Conservation (phyloP, 2,888 invertebrate genomes). For the Drosophila prolongata region DNA sequence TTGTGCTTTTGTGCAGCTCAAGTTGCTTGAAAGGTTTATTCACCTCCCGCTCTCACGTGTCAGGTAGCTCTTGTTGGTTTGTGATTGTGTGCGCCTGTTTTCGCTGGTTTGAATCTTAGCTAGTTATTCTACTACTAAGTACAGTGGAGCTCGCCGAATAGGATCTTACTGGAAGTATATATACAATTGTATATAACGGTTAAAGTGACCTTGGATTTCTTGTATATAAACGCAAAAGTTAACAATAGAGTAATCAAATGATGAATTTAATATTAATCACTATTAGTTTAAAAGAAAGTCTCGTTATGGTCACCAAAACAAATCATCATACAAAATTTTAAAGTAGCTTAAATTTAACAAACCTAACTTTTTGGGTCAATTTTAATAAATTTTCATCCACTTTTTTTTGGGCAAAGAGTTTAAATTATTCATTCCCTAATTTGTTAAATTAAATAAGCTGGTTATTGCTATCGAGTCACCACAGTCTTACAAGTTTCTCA, state of each 20-base stretch:
- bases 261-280: too few relatives aligned
- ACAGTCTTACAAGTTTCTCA: conserved; percentile 8
- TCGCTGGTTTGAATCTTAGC: conserved; percentile 45
- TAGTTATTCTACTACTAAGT: conserved; percentile 57
- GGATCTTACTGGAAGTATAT: fast-evolving
- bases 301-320: too few relatives aligned
- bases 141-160: conserved; percentile 14
- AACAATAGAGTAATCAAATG: too few relatives aligned
- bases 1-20: conserved; percentile 46
- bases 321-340: too few relatives aligned
- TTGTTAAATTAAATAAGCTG: too few relatives aligned
- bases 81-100: conserved; percentile 17
- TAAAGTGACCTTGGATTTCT: not conserved
- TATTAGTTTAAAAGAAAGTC: too few relatives aligned
- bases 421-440: too few relatives aligned
- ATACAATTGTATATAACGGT: too few relatives aligned
- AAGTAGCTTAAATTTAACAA: too few relatives aligned
- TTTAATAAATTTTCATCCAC: not conserved
- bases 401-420: too few relatives aligned
- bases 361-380: too few relatives aligned
- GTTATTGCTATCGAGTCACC: not conserved
- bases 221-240: too few relatives aligned
- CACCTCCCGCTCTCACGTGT: conserved; percentile 75
- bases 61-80: conserved; percentile 25
- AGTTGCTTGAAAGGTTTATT: conserved; percentile 66